phyloP scores from a whole-genome alignment of 2,888 invertebrate genomes.

The Galerucella pusilla region DNA sequence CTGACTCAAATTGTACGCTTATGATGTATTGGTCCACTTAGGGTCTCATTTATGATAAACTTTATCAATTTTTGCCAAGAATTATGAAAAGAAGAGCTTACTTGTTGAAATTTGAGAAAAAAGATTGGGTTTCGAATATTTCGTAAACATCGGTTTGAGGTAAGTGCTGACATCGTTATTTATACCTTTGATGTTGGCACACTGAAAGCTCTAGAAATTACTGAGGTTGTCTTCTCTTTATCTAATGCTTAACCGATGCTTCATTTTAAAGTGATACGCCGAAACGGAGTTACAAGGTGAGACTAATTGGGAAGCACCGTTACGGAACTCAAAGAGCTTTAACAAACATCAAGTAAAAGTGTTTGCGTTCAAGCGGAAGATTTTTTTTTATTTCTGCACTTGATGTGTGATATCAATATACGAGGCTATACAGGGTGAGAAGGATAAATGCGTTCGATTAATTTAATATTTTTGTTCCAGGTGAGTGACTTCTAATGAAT shows the following conservation, averaged over 20 bases:
- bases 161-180: slow-evolving; percentile 30
- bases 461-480: too few species aligned
- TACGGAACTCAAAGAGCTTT: too few species aligned
- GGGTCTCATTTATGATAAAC: slow-evolving; percentile 16
- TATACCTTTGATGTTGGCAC: slow-evolving; percentile 26
- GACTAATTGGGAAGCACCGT: too few species aligned
- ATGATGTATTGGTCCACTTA: neutral
- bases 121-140: slow-evolving; percentile 33
- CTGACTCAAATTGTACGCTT: neutral
- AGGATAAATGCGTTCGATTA: too few species aligned
- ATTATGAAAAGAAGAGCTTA: slow-evolving; percentile 7
- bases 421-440: too few species aligned
- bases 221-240: slow-evolving; percentile 13
- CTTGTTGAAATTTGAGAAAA: slow-evolving; percentile 32
- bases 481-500: too few species aligned
- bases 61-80: slow-evolving; percentile 28
- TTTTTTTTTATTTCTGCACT: too few species aligned
- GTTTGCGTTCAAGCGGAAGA: too few species aligned
- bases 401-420: too few species aligned
- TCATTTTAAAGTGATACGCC: slow-evolving; percentile 1
- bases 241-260: neutral
- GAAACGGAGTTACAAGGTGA: neutral
- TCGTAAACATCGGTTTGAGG: slow-evolving; percentile 32
- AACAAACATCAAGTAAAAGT: too few species aligned
- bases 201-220: slow-evolving; percentile 24